These are phyloP conservation scores for Pipistrellus pygmaeus DNA, from an alignment of 2,797 vertebrate species.

Conservation along the genomic window DNA sequence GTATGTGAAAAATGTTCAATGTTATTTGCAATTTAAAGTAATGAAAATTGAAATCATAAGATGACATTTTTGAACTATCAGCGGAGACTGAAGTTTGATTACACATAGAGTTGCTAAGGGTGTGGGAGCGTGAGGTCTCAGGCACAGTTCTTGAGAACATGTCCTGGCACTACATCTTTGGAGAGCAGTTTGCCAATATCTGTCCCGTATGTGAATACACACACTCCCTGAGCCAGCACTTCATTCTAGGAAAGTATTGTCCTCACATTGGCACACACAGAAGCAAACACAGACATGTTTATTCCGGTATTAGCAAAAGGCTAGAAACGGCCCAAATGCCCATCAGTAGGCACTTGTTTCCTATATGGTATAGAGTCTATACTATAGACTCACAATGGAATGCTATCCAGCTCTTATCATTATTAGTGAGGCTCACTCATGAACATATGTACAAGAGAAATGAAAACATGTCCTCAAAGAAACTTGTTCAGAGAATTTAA, in stretches of 20 bases:
- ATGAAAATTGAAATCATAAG: neutral
- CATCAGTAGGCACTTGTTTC: neutral
- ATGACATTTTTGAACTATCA: neutral
- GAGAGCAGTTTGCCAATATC: neutral
- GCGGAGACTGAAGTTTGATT: neutral
- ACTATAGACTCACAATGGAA: neutral
- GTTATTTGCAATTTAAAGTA: constrained; percentile 13
- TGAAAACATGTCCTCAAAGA: neutral
- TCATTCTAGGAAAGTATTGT: neutral
- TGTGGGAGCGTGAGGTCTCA: neutral
- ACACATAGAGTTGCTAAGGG: neutral
- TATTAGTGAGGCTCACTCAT: neutral
- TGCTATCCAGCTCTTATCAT: neutral
- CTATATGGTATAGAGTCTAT: neutral
- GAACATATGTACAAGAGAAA: neutral
- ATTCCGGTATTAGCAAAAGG: neutral
- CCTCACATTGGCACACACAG: neutral
- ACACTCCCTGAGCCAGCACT: neutral
- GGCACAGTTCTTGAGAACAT: neutral
- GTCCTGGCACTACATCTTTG: neutral
- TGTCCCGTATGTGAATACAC: neutral
- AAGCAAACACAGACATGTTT: neutral
- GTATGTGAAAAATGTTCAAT: neutral
- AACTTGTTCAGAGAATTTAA: neutral
- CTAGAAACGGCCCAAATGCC: neutral